Evolutionary conservation across 2,113 vertebrate species (phyloP).

Genomic region (Anolis carolinensis): DNA sequence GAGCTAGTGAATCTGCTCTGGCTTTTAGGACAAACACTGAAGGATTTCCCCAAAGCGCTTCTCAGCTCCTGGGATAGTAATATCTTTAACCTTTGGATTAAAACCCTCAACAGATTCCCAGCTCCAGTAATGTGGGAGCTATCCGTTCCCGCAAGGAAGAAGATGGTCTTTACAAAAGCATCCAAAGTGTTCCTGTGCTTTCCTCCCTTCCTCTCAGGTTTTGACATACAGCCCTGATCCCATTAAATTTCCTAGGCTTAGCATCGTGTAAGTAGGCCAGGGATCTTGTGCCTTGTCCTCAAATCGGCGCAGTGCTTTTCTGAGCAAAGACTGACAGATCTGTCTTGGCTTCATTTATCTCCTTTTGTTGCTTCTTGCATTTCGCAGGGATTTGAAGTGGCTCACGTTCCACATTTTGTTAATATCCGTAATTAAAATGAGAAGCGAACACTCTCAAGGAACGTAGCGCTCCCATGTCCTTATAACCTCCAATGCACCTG

Average conservation of each 20-base stretch:
- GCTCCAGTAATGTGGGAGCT: too few relatives aligned
- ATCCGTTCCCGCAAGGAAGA: too few relatives aligned
- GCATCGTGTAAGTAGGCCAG: not conserved
- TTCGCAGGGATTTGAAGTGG: not conserved
- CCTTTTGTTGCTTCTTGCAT: not conserved
- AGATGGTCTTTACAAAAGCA: too few relatives aligned
- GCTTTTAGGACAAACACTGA: too few relatives aligned
- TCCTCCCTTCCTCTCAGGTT: not conserved
- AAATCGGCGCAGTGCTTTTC: not conserved
- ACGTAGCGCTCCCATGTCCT: not conserved
- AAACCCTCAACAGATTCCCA: too few relatives aligned
- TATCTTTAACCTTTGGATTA: too few relatives aligned
- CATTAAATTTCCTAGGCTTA: not conserved
- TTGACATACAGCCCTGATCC: not conserved
- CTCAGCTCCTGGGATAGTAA: too few relatives aligned
- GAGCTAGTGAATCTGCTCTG: too few relatives aligned
- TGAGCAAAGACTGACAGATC: not conserved
- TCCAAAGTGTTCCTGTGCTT: too few relatives aligned
- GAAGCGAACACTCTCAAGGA: not conserved
- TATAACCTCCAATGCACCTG: not conserved
- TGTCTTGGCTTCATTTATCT: not conserved
- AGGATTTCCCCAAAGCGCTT: too few relatives aligned
- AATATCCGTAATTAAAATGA: not conserved
- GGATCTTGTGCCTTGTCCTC: too few relatives aligned
- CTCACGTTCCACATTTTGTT: not conserved